These are phyloP conservation scores for Thryonomys swinderianus DNA, from an alignment of 2,113 vertebrate species.

Conservation along the genomic window DNA sequence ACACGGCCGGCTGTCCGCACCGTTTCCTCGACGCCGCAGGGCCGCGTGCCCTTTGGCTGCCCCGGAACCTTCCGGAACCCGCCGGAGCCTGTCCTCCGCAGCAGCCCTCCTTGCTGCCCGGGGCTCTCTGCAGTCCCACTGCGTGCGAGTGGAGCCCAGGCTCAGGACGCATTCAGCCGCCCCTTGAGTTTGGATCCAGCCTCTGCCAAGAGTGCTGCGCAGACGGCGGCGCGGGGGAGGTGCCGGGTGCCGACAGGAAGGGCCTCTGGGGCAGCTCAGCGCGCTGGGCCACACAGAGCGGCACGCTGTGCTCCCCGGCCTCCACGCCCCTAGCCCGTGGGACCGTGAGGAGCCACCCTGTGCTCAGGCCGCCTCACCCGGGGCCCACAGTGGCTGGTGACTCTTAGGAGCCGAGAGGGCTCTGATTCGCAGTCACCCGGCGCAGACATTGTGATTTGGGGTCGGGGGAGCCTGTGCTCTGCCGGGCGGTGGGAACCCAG, in stretches of 20 bases:
- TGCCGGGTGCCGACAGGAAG: fast-evolving
- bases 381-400: fast-evolving
- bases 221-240: background rate
- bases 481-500: background rate
- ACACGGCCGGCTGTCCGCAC: fast-evolving
- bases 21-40: background rate
- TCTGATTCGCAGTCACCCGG: too few species aligned
- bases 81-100: fast-evolving
- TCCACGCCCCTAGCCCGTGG: too few species aligned
- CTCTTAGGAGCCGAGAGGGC: too few species aligned
- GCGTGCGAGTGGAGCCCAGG: fast-evolving
- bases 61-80: fast-evolving
- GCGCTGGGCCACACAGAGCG: too few species aligned
- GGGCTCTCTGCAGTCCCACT: background rate
- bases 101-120: fast-evolving
- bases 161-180: background rate
- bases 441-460: background rate
- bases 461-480: fast-evolving
- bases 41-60: background rate
- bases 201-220: fast-evolving
- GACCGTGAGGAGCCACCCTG: fast-evolving
- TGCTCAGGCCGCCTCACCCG: background rate
- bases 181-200: background rate
- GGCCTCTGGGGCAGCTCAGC: fast-evolving
- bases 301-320: background rate